phyloP scores from a whole-genome alignment of 2,113 vertebrate genomes.

The Sander lucioperca region DNA sequence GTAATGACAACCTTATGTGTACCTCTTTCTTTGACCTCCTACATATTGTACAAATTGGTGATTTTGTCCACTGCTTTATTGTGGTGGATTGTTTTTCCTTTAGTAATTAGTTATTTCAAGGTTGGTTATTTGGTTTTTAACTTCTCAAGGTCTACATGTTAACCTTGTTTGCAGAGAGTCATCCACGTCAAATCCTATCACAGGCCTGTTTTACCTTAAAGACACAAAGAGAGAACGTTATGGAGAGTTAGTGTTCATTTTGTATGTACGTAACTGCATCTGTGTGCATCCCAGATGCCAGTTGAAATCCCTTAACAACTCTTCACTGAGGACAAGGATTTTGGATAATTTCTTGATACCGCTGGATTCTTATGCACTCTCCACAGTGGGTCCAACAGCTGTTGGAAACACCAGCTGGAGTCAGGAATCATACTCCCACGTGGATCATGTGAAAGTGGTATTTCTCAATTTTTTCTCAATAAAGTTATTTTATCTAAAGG shows the following conservation, averaged over 20 bases:
- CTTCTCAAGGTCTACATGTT: background rate
- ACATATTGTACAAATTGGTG: background rate
- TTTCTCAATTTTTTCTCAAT: constrained; percentile 43
- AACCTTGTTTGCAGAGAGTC: constrained; percentile 31
- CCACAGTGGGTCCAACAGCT: constrained; percentile 75
- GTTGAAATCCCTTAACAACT: constrained; percentile 37
- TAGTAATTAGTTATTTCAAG: background rate
- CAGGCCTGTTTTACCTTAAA: constrained; percentile 40
- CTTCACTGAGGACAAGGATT: constrained; percentile 13
- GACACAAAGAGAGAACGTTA: constrained; percentile 39
- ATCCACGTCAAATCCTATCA: constrained; percentile 21
- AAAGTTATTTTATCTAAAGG: constrained; percentile 54
- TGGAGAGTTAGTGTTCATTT: constrained; percentile 11
- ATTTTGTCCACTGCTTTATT: background rate
- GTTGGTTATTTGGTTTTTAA: background rate
- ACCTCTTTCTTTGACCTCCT: background rate
- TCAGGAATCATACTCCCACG: constrained; percentile 39
- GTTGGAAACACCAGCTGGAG: constrained; percentile 70
- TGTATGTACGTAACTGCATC: constrained; percentile 12
- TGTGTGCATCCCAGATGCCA: constrained; percentile 8
- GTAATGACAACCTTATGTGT: background rate
- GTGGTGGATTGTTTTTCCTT: background rate
- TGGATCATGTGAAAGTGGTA: constrained; percentile 26
- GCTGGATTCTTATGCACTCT: constrained; percentile 20
- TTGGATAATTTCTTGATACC: constrained; percentile 46